These are phyloP conservation scores for Sapajus apella DNA, from an alignment of 2,113 vertebrate genomes.

Conservation along the genomic window DNA sequence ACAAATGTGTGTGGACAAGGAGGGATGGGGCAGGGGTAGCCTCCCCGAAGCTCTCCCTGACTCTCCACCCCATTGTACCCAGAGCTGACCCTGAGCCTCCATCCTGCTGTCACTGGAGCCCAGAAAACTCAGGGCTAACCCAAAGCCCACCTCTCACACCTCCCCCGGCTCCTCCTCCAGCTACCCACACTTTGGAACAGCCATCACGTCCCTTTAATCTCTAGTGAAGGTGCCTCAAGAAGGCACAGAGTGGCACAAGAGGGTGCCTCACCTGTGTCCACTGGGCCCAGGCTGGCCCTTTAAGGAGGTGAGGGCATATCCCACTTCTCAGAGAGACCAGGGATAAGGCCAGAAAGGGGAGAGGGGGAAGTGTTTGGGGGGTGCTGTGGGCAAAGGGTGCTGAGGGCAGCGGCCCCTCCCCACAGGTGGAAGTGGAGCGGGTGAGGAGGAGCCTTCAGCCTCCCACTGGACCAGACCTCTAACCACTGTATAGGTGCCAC, in stretches of 20 bases:
- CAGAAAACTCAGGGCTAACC: background rate
- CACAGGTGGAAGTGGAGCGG: fast-evolving
- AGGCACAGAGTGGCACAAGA: background rate
- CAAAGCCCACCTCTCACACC: background rate
- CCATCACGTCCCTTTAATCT: background rate
- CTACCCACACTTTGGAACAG: background rate
- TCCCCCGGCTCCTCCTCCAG: too few species aligned
- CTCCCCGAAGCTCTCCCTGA: background rate
- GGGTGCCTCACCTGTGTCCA: background rate
- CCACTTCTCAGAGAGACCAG: background rate
- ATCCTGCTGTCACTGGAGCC: background rate
- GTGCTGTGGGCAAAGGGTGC: background rate
- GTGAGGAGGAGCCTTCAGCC: background rate
- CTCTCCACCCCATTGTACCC: background rate
- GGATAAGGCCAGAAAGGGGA: background rate
- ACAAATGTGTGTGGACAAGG: too few species aligned
- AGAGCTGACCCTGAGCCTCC: background rate
- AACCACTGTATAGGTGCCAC: background rate
- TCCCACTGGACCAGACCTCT: background rate
- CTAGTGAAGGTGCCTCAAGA: background rate
- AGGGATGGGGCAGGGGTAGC: too few species aligned
- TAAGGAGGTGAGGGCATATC: background rate
- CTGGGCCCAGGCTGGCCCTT: background rate
- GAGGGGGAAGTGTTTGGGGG: background rate
- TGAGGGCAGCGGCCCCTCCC: background rate